phyloP scores from a whole-genome alignment of 2,888 invertebrate genomes.

The Strigamia maritima region DNA sequence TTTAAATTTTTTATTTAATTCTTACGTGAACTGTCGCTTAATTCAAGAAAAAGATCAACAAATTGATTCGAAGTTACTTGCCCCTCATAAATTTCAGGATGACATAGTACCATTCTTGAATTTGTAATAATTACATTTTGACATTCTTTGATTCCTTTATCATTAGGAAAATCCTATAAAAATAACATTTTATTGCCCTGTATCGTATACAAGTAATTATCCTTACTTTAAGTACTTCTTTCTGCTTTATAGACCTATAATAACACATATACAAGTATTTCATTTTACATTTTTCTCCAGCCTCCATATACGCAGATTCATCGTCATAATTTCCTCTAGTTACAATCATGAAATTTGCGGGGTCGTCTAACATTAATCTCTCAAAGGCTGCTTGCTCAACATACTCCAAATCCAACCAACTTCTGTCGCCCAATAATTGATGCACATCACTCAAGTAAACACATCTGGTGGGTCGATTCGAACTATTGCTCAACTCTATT shows the following conservation, averaged over 20 bases:
- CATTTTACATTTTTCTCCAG: conserved; percentile 1
- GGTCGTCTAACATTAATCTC: conserved; percentile 41
- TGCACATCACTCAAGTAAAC: conserved; percentile 35
- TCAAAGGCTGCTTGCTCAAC: conserved; percentile 40
- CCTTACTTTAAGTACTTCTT: conserved; percentile 8
- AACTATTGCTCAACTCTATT: neutral
- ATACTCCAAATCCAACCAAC: conserved; percentile 2
- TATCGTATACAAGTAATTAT: neutral
- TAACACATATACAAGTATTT: conserved; percentile 33
- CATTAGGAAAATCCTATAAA: neutral
- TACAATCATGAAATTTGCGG: conserved; percentile 5
- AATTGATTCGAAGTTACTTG: conserved; percentile 40
- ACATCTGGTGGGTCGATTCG: neutral
- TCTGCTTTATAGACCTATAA: neutral
- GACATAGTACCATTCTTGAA: conserved; percentile 37
- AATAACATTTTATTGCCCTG: neutral
- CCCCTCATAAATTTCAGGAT: conserved; percentile 38
- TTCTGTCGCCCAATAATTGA: neutral
- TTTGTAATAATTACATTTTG: conserved; percentile 35
- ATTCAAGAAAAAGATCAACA: conserved; percentile 38
- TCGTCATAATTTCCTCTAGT: neutral
- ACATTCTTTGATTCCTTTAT: conserved; percentile 32
- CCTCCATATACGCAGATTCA: conserved; percentile 15
- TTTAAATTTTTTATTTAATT: neutral
- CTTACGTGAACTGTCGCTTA: neutral